A percentile compares a stretch with the other conserved stretches of the same genome.
These are phyloP conservation scores for Cynoglossus semilaevis DNA, from an alignment of 2,113 vertebrate genomes.

Conservation along the genomic window DNA sequence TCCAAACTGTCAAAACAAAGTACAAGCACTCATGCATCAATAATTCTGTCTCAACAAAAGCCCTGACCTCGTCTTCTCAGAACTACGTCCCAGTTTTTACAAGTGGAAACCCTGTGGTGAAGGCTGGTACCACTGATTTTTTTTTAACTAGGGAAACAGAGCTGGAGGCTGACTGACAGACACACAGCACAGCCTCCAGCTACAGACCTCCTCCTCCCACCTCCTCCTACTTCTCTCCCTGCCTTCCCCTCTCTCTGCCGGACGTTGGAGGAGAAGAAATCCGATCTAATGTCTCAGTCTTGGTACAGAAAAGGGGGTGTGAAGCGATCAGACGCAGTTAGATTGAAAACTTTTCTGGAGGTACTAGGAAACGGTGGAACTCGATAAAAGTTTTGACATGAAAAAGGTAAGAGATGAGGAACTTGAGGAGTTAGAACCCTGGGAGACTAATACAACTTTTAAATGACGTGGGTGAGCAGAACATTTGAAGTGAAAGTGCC, in stretches of 20 bases:
- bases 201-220: constrained; percentile 13
- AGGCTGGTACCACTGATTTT: constrained; percentile 11
- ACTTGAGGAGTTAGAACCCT: not conserved
- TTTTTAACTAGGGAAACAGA: constrained; percentile 36
- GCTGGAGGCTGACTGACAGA: constrained; percentile 53
- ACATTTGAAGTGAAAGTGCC: no score
- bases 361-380: constrained; percentile 58
- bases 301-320: constrained; percentile 68
- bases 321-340: constrained; percentile 67
- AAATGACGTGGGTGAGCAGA: not conserved
- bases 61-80: constrained; percentile 1
- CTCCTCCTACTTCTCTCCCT: constrained; percentile 2
- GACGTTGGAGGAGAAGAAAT: constrained; percentile 69
- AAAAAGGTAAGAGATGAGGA: constrained; percentile 64
- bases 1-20: constrained; percentile 53
- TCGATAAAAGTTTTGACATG: constrained; percentile 54
- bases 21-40: constrained; percentile 15
- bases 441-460: not conserved
- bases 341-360: constrained; percentile 70
- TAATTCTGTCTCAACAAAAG: constrained; percentile 20
- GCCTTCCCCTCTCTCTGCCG: constrained; percentile 30
- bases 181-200: constrained; percentile 53
- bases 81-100: constrained; percentile 18
- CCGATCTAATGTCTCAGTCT: constrained; percentile 61
- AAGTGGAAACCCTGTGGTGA: constrained; percentile 26